Evolutionary conservation across 2,888 invertebrate species (phyloP).

Genomic region (Heliconius cydno): DNA sequence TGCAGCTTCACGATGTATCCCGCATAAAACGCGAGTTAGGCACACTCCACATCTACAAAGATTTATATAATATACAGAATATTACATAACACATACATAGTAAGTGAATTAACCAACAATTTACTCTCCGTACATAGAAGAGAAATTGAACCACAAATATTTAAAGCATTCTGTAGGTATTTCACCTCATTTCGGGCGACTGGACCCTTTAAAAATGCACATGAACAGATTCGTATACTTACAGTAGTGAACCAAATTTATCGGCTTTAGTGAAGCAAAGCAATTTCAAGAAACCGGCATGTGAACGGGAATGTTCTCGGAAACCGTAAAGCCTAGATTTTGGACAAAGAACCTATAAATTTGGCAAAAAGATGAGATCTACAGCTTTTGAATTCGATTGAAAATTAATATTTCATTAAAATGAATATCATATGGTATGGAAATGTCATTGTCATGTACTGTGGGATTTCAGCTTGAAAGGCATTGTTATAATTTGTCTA

Average conservation of each 20-base stretch:
- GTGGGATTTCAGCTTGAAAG: background rate
- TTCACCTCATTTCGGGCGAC: slow-evolving; percentile 19
- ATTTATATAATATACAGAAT: background rate
- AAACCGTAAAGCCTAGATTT: slow-evolving; percentile 37
- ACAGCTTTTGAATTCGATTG: background rate
- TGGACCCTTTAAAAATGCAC: slow-evolving; percentile 45
- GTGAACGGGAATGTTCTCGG: slow-evolving; percentile 39
- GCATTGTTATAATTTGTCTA: background rate
- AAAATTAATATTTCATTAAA: background rate
- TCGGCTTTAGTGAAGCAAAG: slow-evolving; percentile 41
- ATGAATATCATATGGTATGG: background rate
- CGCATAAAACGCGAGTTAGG: background rate
- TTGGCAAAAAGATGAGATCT: background rate
- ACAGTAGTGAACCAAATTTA: slow-evolving; percentile 44
- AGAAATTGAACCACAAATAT: slow-evolving; percentile 13
- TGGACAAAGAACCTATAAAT: slow-evolving; percentile 18
- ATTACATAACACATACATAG: background rate
- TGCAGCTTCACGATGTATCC: no score
- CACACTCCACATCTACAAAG: background rate
- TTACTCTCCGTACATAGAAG: background rate
- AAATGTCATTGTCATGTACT: background rate
- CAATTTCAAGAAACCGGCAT: slow-evolving; percentile 43
- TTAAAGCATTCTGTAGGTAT: slow-evolving; percentile 8
- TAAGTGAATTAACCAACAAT: background rate
- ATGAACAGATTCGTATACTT: slow-evolving; percentile 39